Base-by-base conservation (phyloP, 1,140 invertebrate genomes). In the Halyomorpha halys region DNA sequence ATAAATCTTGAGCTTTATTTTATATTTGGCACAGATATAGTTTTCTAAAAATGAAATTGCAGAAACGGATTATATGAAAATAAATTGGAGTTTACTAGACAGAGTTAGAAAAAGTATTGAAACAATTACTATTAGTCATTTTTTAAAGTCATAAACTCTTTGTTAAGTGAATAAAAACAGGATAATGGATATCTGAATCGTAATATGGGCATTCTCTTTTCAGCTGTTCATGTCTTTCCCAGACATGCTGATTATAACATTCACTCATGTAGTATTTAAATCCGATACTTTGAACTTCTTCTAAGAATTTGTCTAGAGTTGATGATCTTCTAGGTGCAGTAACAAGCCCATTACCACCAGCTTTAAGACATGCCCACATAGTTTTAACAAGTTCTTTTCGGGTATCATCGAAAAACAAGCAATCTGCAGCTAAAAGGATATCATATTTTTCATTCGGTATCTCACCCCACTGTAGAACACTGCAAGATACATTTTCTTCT, bases 341-440 rank as follows among this genome's bases (percentile, higher is more conserved):
- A 16, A 90, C 80, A 51, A 89, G 73, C 0, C 83, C 86, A 18
- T 83, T 65, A 1, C 89, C 87, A 66, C 80, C 74, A 21, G 78
- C 75, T n/a, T 82, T 78, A 64, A 91, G 70, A 71, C 82, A 81
- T 60, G 80, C 76, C 74, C 82, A 82, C 53, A 92, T 83, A 49
- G 83, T 84, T 59, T 82, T 79, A 25, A 88, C 82, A 18, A 92
- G 75, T 68, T 86, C 84, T 39, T 80, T 73, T 59, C 89, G 77
- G 0, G 82, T 83, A 53, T 90, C 87, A 72, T 91, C 88, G 75
- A 91, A 92, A 75, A 91, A 92, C 51, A 91, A 73, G 74, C 89
- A 91, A 73, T 90, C 88, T 11, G 89, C 87, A 70, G 85, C 87
- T 1, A 90, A 73, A 39, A 90, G 81, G 23, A 84, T 76, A 74